A percentile compares a stretch with the other conserved stretches of the same genome.
phyloP scores from a whole-genome alignment of 1,140 invertebrate genomes.

The Gerris buenoi region DNA sequence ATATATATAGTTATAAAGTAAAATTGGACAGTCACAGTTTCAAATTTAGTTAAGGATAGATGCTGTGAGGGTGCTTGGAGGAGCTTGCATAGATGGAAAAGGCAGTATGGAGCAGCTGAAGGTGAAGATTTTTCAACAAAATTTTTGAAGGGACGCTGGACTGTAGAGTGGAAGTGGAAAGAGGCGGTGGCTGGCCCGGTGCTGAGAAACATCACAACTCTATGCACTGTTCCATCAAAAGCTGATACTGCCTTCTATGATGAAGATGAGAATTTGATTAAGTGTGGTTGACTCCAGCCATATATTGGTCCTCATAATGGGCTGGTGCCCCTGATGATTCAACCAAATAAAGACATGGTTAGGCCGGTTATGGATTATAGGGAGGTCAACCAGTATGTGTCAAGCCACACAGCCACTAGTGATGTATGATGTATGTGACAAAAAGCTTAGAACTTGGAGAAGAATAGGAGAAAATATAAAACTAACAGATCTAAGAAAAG shows the following conservation, averaged over 20 bases:
- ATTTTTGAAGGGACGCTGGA: not conserved
- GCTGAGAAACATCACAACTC: not conserved
- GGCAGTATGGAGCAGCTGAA: not conserved
- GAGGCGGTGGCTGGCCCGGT: not conserved
- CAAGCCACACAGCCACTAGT: not conserved
- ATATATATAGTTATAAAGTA: too few relatives aligned
- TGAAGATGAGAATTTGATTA: not conserved
- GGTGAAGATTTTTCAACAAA: not conserved
- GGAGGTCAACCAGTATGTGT: not conserved
- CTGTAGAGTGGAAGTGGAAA: too few relatives aligned
- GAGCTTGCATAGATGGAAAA: too few relatives aligned
- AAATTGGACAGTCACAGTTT: too few relatives aligned
- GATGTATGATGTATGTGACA: not conserved
- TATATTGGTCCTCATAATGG: not conserved
- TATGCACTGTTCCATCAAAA: not conserved
- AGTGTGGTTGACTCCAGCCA: not conserved
- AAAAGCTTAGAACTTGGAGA: not conserved
- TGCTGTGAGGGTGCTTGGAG: too few relatives aligned
- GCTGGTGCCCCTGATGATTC: slow-evolving; percentile 3
- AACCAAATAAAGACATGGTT: slow-evolving; percentile 4
- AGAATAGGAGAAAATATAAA: not conserved
- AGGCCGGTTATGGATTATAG: not conserved
- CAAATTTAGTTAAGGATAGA: too few relatives aligned
- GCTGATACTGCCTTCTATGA: not conserved
- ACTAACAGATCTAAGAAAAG: not conserved